Base-by-base conservation (phyloP, 2,113 vertebrate genomes). In the Phalacrocorax pelagicus region DNA sequence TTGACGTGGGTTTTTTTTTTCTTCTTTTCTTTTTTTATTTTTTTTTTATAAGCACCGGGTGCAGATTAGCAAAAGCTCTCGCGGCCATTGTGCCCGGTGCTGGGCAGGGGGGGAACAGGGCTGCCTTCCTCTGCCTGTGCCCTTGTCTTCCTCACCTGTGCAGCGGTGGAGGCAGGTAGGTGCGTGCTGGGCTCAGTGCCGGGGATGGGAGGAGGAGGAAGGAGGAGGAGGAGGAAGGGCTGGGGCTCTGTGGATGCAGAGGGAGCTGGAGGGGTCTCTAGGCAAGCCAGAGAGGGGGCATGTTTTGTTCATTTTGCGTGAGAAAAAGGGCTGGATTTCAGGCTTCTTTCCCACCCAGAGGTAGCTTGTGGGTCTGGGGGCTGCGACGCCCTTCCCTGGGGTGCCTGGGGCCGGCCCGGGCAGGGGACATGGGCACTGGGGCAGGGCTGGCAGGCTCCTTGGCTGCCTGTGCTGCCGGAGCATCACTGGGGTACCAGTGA, bases 91-190 rank as follows among this genome's bases (percentile, higher is more conserved):
- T 11, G 7, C 58, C 80, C 23, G 14, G 80, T 3, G 90, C 72
- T 57, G 72, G 59, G 84, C 22, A 9, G 19, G 32, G 27, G 32
- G n/a, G 9, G 6, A 66, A 42, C 17, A 12, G 65, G 46, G 69
- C 42, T 74, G 52, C 80, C 55, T 96, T 90, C 95, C 49, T 88
- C 94, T 49, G 46, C 72, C 58, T 22, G 47, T 5, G 1, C 32
- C 81, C 22, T 94, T 63, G 2, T 29, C 94, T 89, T 91, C 94
- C 84, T 86, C 94, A 80, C 77, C 87, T 79, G 73, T 38, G 5
- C n/a, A 34, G 5, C 29, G 2, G 40, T 15, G 61, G 36, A 72
- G 75, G 80, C 57, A 97, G 96, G 96, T 96, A 95, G 73, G 96
- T 92, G 85, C 17, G 15, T 14, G 78, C 90, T 3, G 49, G 55